phyloP scores from a whole-genome alignment of 2,888 invertebrate genomes.

The Trichogramma dendrolimi region DNA sequence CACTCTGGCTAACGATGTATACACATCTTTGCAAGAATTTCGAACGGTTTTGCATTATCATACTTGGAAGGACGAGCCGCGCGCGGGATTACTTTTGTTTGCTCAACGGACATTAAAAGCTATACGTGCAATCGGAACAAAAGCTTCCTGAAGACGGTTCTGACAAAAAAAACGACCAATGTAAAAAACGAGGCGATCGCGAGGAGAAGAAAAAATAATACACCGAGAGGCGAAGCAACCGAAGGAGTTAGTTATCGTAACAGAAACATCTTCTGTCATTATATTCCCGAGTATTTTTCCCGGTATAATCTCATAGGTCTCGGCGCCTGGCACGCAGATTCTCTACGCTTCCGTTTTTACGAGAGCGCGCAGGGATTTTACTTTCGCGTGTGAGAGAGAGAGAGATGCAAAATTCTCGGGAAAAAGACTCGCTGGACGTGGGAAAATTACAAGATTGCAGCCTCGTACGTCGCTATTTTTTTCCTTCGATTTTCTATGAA shows the following conservation, averaged over 20 bases:
- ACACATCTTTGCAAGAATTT: too few species aligned
- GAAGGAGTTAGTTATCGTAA: conserved; percentile 22
- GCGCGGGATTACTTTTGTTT: background rate
- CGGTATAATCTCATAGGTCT: conserved; percentile 18
- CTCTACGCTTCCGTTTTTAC: conserved; percentile 27
- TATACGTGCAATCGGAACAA: background rate
- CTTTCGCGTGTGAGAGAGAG: conserved; percentile 14
- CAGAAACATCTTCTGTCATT: conserved; percentile 19
- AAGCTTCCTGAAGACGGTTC: too few species aligned
- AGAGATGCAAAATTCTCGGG: conserved; percentile 22
- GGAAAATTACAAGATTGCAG: conserved; percentile 25
- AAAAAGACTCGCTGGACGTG: conserved; percentile 17
- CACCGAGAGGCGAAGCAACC: background rate
- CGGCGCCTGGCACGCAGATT: conserved; percentile 21
- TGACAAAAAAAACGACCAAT: too few species aligned
- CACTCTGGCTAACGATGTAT: too few species aligned
- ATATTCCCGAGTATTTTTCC: conserved; percentile 21
- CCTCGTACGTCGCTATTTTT: conserved; percentile 2
- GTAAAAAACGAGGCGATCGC: background rate
- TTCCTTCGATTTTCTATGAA: background rate
- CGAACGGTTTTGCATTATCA: too few species aligned
- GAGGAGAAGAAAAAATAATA: background rate
- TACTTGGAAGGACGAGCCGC: too few species aligned
- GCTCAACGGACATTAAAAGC: background rate
- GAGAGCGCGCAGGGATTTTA: conserved; percentile 23